phyloP scores from a whole-genome alignment of 2,888 invertebrate species.

The Argyresthia albistria region DNA sequence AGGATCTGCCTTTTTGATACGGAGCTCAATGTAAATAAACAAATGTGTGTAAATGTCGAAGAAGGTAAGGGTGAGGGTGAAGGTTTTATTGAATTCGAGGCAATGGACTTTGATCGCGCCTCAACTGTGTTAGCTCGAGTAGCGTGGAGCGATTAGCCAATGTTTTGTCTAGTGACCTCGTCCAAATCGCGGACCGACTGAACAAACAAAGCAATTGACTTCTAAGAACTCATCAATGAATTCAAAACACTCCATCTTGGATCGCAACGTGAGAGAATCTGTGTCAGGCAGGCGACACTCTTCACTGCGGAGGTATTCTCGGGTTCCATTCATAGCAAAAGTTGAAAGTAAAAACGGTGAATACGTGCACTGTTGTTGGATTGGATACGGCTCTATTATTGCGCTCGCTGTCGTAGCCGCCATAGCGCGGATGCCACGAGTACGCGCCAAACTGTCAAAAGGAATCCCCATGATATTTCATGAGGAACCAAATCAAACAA shows the following conservation, averaged over 20 bases:
- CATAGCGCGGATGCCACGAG: conserved; percentile 64
- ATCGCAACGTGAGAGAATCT: background rate
- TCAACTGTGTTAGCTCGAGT: conserved; percentile 25
- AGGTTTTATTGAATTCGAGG: background rate
- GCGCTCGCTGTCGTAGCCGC: conserved; percentile 26
- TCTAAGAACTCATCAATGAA: conserved; percentile 12
- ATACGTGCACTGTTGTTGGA: background rate
- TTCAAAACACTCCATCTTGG: conserved; percentile 19
- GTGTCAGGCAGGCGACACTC: conserved; percentile 12
- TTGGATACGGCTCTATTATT: background rate
- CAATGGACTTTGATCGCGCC: conserved; percentile 15
- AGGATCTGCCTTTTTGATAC: too few relatives aligned
- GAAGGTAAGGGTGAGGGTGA: background rate
- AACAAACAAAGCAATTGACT: conserved; percentile 33
- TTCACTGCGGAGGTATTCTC: conserved; percentile 14
- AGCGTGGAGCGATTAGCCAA: conserved; percentile 48
- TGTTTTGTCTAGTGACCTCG: conserved; percentile 53
- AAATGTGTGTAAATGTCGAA: too few relatives aligned
- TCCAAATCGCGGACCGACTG: conserved; percentile 40
- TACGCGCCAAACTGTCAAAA: conserved; percentile 15
- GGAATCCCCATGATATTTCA: background rate
- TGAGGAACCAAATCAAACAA: background rate
- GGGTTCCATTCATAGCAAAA: conserved; percentile 14
- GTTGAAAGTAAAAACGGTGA: conserved; percentile 2
- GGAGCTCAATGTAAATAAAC: too few relatives aligned